Conservation (phyloP, 2,888 invertebrate species). For the Ormyrus thymus region DNA sequence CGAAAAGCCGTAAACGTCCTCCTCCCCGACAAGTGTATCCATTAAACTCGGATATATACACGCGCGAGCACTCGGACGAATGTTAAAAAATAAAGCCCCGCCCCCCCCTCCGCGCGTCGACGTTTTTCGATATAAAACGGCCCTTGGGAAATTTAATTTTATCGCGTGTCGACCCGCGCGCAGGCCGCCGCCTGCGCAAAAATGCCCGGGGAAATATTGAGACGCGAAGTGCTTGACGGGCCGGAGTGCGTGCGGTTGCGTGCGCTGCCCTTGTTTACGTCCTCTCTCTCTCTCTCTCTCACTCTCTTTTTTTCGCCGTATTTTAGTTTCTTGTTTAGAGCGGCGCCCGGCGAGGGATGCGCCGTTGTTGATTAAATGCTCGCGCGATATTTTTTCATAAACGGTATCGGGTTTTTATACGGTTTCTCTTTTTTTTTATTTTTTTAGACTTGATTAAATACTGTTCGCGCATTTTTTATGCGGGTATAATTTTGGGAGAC, state of each 20-base stretch:
- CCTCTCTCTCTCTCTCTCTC: too few relatives aligned
- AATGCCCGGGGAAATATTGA: constrained; percentile 30
- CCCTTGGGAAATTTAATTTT: constrained; percentile 49
- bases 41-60: constrained; percentile 29
- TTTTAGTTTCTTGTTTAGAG: not conserved
- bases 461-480: too few relatives aligned
- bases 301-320: not conserved
- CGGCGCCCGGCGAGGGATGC: not conserved
- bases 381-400: too few relatives aligned
- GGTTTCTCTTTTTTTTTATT: too few relatives aligned
- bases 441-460: too few relatives aligned
- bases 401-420: too few relatives aligned
- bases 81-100: constrained; percentile 24
- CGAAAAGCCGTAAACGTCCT: constrained; percentile 47
- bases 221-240: constrained; percentile 8
- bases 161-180: constrained; percentile 3
- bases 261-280: too few relatives aligned
- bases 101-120: not conserved
- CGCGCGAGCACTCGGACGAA: constrained; percentile 4
- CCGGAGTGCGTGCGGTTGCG: too few relatives aligned
- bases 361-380: too few relatives aligned
- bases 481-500: too few relatives aligned
- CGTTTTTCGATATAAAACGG: constrained; percentile 35
- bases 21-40: constrained; percentile 44
- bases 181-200: not conserved